Conservation (phyloP, 1,140 invertebrate species). For the Eupeodes corollae region DNA sequence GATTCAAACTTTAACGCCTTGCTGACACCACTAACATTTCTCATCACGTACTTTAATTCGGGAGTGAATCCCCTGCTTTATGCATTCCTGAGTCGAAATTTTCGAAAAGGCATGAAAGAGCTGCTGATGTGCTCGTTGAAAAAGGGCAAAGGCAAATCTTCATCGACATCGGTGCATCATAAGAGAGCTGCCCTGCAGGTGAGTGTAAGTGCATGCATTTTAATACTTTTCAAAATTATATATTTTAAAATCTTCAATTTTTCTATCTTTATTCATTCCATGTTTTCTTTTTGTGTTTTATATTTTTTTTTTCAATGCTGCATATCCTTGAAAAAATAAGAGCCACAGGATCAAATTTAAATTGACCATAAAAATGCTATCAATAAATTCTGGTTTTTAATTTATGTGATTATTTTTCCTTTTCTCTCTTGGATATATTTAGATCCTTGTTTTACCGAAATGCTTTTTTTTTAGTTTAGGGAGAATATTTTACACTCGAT, state of each 20-base stretch:
- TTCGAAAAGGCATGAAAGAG: slow-evolving; percentile 58
- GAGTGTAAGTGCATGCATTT: slow-evolving; percentile 8
- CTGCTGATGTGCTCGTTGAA: slow-evolving; percentile 46
- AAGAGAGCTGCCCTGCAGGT: slow-evolving; percentile 34
- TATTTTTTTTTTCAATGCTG: background rate
- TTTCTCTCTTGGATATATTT: too few relatives aligned
- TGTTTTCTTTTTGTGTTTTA: background rate
- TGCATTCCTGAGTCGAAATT: slow-evolving; percentile 70
- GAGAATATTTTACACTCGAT: too few relatives aligned
- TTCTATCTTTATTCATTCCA: background rate
- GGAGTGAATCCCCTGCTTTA: slow-evolving; percentile 76
- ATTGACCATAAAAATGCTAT: too few relatives aligned
- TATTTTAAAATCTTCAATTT: background rate
- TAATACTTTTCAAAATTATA: background rate
- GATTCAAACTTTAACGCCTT: slow-evolving; percentile 57
- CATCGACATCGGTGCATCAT: slow-evolving; percentile 33
- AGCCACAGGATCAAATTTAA: too few relatives aligned
- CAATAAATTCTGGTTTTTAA: too few relatives aligned
- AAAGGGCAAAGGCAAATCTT: slow-evolving; percentile 34
- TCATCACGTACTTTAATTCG: slow-evolving; percentile 74
- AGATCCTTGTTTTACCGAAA: too few relatives aligned
- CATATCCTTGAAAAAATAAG: too few relatives aligned
- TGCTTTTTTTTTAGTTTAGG: too few relatives aligned
- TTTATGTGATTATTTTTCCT: too few relatives aligned
- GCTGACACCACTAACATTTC: slow-evolving; percentile 69